phyloP scores from a whole-genome alignment of 2,113 vertebrate genomes.

The Egretta garzetta region DNA sequence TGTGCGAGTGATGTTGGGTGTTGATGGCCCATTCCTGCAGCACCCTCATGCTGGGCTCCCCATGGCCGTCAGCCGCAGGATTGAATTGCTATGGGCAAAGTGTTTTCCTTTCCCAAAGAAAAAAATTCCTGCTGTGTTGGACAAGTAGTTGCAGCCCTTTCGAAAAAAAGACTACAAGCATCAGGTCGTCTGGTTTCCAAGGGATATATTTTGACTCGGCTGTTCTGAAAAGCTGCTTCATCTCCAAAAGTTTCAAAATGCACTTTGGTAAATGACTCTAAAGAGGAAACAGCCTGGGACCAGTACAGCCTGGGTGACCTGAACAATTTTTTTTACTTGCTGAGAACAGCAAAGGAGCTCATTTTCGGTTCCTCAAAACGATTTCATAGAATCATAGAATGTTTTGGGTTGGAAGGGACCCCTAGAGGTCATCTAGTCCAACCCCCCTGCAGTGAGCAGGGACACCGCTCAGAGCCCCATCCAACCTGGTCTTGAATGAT shows the following conservation, averaged over 20 bases:
- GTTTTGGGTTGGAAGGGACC: too few species aligned
- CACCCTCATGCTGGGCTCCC: neutral
- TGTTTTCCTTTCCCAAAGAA: neutral
- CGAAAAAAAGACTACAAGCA: neutral
- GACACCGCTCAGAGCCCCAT: too few species aligned
- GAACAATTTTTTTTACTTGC: neutral
- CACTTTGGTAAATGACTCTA: neutral
- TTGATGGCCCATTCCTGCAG: neutral
- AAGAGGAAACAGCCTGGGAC: neutral
- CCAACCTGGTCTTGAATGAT: too few species aligned
- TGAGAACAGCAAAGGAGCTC: constrained; percentile 11
- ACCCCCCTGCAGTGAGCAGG: too few species aligned
- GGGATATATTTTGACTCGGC: neutral
- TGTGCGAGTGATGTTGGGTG: neutral
- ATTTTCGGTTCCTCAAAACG: neutral
- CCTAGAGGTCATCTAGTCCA: too few species aligned
- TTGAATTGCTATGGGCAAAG: neutral
- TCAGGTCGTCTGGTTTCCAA: neutral
- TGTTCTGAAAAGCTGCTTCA: neutral
- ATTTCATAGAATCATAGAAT: too few species aligned
- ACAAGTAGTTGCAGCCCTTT: neutral
- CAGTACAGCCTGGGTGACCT: neutral
- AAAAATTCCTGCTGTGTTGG: neutral
- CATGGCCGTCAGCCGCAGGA: neutral
- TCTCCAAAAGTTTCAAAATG: neutral